Evolutionary conservation across 1,140 invertebrate genomes (phyloP).

Genomic region (Epicauta chinensis): DNA sequence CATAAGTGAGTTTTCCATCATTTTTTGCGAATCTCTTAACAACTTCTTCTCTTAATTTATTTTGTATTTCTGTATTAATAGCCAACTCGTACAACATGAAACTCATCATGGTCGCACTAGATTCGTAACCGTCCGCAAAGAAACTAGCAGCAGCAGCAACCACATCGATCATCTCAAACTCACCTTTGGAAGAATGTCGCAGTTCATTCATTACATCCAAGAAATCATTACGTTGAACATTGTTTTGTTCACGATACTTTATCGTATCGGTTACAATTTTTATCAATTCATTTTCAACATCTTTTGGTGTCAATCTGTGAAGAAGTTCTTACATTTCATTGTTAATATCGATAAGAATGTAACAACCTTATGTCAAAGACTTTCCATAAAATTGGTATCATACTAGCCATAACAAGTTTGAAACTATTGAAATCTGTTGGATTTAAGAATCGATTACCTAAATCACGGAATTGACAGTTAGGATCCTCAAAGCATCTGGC

Average conservation of each 20-base stretch:
- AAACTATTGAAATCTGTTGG: not conserved
- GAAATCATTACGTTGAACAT: conserved; percentile 36
- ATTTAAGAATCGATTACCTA: conserved; percentile 8
- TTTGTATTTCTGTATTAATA: conserved; percentile 54
- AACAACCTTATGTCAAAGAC: conserved; percentile 6
- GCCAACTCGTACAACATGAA: conserved; percentile 52
- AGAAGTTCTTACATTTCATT: not conserved
- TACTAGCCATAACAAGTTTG: not conserved
- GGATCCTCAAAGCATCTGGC: conserved; percentile 21
- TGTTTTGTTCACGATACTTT: conserved; percentile 37
- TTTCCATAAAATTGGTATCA: conserved; percentile 8
- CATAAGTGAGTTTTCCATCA: conserved; percentile 41
- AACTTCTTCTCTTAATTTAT: conserved; percentile 61
- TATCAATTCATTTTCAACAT: conserved; percentile 20
- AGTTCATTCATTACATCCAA: conserved; percentile 26
- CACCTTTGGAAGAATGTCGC: conserved; percentile 21
- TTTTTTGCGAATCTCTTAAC: conserved; percentile 30
- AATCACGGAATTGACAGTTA: conserved; percentile 19
- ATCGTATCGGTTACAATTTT: conserved; percentile 29
- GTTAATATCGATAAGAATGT: not conserved
- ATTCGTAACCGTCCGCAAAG: conserved; percentile 56
- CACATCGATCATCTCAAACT: conserved; percentile 55
- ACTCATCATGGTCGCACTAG: conserved; percentile 28
- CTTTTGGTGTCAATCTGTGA: conserved; percentile 14
- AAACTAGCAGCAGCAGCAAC: conserved; percentile 51